A percentile compares a stretch with the other conserved stretches of the same genome.
phyloP scores from a whole-genome alignment of 1,140 invertebrate genomes.

The Parapsyche elsis region DNA sequence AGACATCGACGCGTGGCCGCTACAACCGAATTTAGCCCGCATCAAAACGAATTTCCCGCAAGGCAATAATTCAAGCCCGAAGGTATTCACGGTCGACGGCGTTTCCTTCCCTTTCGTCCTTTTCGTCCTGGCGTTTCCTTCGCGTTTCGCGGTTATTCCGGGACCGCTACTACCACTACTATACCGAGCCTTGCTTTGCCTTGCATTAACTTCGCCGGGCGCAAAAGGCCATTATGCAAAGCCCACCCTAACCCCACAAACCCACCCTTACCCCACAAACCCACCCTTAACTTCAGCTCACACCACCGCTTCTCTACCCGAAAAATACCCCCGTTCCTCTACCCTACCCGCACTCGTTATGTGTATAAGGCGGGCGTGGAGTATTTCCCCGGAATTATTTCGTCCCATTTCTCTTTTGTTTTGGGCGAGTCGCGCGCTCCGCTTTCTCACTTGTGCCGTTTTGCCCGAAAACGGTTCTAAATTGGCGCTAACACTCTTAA shows the following conservation, averaged over 20 bases:
- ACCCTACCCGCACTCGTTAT: neutral
- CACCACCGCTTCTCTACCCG: neutral
- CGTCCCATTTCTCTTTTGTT: slow-evolving; percentile 15
- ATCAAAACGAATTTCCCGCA: neutral
- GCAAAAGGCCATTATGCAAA: slow-evolving; percentile 30
- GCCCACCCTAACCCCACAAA: neutral
- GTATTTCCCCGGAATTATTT: slow-evolving; percentile 19
- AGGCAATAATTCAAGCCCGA: slow-evolving; percentile 17
- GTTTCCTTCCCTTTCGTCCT: neutral
- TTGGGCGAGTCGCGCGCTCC: neutral
- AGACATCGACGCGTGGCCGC: neutral
- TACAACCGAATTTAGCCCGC: neutral
- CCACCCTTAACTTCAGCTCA: neutral
- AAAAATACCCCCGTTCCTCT: neutral
- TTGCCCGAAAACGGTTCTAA: neutral
- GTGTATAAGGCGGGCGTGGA: neutral
- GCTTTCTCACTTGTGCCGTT: no score
- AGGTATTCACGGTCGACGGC: slow-evolving; percentile 7
- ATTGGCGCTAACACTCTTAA: slow-evolving; percentile 8
- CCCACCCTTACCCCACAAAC: neutral
- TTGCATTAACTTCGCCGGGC: slow-evolving; percentile 19
- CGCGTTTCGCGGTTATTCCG: neutral
- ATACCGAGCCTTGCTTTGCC: slow-evolving; percentile 1
- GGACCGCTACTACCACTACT: neutral
- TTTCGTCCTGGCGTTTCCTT: neutral